Percentiles rank a stretch among this genome's conserved stretches.
These are phyloP conservation scores for Ptilonorhynchus violaceus DNA, from an alignment of 2,113 vertebrate genomes.

Conservation along the genomic window DNA sequence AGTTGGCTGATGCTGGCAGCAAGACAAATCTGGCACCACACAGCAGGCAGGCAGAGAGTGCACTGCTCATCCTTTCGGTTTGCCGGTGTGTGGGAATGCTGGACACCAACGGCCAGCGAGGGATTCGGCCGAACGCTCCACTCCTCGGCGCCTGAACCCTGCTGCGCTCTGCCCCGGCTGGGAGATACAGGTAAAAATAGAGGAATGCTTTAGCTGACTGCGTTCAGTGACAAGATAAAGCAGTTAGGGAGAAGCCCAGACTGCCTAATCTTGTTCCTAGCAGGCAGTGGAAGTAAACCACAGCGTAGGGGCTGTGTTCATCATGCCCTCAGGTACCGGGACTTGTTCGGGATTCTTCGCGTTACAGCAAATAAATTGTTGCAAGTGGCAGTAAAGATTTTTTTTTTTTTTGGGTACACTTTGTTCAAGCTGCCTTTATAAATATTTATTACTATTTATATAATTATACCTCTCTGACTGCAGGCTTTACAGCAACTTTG, in stretches of 20 bases:
- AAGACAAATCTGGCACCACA: conserved; percentile 77
- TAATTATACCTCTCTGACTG: conserved; percentile 6
- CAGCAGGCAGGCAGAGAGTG: conserved; percentile 66
- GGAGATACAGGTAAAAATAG: conserved; percentile 70
- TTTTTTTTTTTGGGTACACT: neutral
- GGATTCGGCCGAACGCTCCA: conserved; percentile 20
- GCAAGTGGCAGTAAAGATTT: neutral
- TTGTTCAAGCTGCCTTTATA: conserved; percentile 27
- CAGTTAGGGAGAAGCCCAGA: conserved; percentile 4
- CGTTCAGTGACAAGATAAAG: neutral
- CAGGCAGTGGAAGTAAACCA: conserved; percentile 12
- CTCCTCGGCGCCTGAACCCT: neutral
- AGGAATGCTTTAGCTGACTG: neutral
- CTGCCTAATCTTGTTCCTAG: neutral
- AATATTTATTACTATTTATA: conserved; percentile 48
- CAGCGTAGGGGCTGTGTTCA: neutral
- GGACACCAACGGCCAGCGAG: conserved; percentile 61
- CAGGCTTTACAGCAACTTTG: conserved; percentile 1
- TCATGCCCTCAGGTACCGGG: conserved; percentile 11
- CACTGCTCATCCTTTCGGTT: conserved; percentile 68
- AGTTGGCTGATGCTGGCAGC: conserved; percentile 78
- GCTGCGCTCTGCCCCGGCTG: conserved; percentile 3
- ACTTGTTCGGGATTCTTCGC: neutral
- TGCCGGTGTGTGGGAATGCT: conserved; percentile 75
- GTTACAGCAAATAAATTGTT: conserved; percentile 10